Evolutionary conservation across 92 coral and sea anemone genomes (phyloP).

Genomic region (Siderastrea radians): DNA sequence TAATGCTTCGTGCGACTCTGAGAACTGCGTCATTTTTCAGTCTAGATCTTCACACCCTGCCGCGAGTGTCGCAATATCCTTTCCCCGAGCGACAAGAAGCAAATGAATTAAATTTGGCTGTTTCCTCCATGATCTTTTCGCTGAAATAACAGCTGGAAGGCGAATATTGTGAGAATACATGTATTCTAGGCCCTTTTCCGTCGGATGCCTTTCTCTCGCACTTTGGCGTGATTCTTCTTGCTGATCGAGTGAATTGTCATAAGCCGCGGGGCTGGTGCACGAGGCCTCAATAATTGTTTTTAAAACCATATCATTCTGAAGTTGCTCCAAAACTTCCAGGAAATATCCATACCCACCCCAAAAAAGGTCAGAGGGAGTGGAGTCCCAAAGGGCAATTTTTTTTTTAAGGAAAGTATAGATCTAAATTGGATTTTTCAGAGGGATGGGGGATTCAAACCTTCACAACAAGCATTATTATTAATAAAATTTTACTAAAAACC

Average conservation of each 20-base stretch:
- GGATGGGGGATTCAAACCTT: too few relatives aligned
- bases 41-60: slow-evolving; percentile 40
- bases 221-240: background rate
- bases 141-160: background rate
- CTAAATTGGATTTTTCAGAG: too few relatives aligned
- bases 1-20: slow-evolving; percentile 24
- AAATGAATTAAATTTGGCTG: slow-evolving; percentile 28
- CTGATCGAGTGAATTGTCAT: background rate
- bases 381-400: too few relatives aligned
- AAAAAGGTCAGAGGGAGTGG: too few relatives aligned
- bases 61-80: slow-evolving; percentile 21
- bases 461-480: too few relatives aligned
- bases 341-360: too few relatives aligned
- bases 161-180: background rate
- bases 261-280: background rate
- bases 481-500: too few relatives aligned
- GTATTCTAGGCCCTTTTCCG: slow-evolving; percentile 8
- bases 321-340: too few relatives aligned
- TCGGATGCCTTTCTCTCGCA: background rate
- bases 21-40: slow-evolving; percentile 10
- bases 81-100: slow-evolving; percentile 2
- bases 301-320: too few relatives aligned
- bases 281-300: too few relatives aligned
- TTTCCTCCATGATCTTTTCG: slow-evolving; percentile 41
- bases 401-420: too few relatives aligned